A percentile compares a stretch with the other conserved stretches of the same genome.
These are phyloP conservation scores for Artibeus jamaicensis DNA, from an alignment of 2,797 vertebrate species.

Conservation along the genomic window DNA sequence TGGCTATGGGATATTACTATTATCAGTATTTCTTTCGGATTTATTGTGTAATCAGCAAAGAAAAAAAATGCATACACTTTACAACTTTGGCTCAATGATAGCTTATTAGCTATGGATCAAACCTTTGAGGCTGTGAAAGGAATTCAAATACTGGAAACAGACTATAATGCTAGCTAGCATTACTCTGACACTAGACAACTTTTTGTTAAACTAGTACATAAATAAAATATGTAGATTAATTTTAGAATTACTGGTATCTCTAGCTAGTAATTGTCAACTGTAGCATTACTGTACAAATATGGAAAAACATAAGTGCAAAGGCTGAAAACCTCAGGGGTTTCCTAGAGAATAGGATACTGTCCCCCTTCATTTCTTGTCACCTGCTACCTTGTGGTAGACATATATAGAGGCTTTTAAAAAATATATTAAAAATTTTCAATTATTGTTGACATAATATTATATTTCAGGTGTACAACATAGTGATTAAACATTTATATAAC, in stretches of 20 bases:
- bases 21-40: background rate
- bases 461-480: background rate
- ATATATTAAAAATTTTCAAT: background rate
- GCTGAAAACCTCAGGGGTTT: background rate
- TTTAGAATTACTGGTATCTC: slow-evolving; percentile 73
- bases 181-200: slow-evolving; percentile 52
- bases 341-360: background rate
- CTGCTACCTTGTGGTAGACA: background rate
- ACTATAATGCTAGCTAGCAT: background rate
- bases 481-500: background rate
- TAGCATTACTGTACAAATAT: slow-evolving; percentile 68
- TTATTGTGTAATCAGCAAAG: background rate
- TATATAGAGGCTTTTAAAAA: background rate
- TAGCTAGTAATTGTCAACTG: slow-evolving; percentile 74
- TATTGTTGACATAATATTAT: background rate
- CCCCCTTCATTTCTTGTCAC: background rate
- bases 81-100: background rate
- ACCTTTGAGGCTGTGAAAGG: background rate
- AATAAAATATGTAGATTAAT: slow-evolving; percentile 77
- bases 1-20: background rate
- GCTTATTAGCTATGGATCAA: background rate
- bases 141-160: background rate
- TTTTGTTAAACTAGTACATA: slow-evolving; percentile 68
- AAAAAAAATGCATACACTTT: background rate
- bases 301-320: slow-evolving; percentile 64